Evolutionary conservation across 2,113 vertebrate species (phyloP).

Genomic region (Himantopus leucocephalus): DNA sequence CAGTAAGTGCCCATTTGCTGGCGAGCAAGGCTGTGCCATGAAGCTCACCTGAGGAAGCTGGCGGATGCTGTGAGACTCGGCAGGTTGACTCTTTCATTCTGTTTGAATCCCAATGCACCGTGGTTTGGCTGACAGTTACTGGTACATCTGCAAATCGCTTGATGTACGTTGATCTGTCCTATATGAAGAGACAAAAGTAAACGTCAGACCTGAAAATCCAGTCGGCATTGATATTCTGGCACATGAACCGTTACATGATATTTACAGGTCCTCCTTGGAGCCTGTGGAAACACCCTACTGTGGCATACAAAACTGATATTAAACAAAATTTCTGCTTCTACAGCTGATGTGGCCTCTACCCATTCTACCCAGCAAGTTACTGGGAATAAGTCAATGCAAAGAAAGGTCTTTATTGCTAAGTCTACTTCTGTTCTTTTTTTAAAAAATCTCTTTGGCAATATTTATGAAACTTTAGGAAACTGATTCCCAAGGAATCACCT

Average conservation of each 20-base stretch:
- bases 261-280: not conserved
- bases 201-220: not conserved
- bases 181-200: conserved; percentile 1
- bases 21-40: rapidly evolving
- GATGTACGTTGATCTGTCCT: conserved; percentile 16
- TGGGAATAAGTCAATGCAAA: not conserved
- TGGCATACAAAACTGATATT: not conserved
- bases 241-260: not conserved
- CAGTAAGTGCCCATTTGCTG: not conserved
- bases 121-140: conserved; percentile 54
- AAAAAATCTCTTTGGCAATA: not conserved
- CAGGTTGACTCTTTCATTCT: conserved; percentile 4
- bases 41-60: not conserved
- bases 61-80: conserved; percentile 28
- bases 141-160: conserved; percentile 57
- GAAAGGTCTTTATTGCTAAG: not conserved
- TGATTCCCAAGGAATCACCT: not conserved
- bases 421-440: not conserved
- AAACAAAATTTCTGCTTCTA: not conserved
- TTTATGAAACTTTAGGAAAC: not conserved
- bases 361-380: not conserved
- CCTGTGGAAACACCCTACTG: not conserved
- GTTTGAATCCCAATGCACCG: conserved; percentile 52
- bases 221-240: not conserved
- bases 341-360: not conserved